phyloP scores from a whole-genome alignment of 2,797 vertebrate species.

The Distichodus sexfasciatus region DNA sequence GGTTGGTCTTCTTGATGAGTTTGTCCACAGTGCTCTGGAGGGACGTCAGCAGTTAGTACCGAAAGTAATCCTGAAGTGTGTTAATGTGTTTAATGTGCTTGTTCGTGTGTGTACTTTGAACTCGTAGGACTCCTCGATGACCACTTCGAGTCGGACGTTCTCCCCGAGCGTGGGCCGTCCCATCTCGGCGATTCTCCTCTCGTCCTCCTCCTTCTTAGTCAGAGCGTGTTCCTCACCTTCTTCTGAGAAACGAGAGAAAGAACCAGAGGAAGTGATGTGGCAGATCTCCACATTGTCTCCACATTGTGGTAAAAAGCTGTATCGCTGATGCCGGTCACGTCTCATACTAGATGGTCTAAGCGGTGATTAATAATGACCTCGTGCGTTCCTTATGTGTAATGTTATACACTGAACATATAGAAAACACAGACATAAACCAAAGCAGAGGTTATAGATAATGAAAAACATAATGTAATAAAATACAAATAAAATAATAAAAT shows the following conservation, averaged over 20 bases:
- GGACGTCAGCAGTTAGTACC: background rate
- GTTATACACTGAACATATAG: too few relatives aligned
- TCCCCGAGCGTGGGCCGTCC: constrained; percentile 88
- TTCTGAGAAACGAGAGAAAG: constrained; percentile 73
- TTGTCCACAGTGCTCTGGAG: constrained; percentile 92
- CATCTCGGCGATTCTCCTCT: constrained; percentile 87
- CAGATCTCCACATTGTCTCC: too few relatives aligned
- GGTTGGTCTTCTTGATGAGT: constrained; percentile 97
- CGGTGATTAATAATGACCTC: too few relatives aligned
- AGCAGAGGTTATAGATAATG: background rate
- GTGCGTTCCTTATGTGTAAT: too few relatives aligned
- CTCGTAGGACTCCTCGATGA: constrained; percentile 95
- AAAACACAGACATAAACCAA: too few relatives aligned
- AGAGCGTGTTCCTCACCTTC: constrained; percentile 73
- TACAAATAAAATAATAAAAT: background rate
- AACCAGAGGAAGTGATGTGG: too few relatives aligned
- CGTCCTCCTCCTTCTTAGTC: constrained; percentile 86
- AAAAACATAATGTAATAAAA: background rate
- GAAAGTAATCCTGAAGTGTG: too few relatives aligned
- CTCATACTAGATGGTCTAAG: too few relatives aligned
- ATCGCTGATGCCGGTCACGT: too few relatives aligned
- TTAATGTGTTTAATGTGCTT: too few relatives aligned
- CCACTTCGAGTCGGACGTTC: constrained; percentile 83
- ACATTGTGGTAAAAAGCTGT: too few relatives aligned
- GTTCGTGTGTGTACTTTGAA: constrained; percentile 82